Conservation (phyloP, 2,888 invertebrate genomes). For the Leptopilina drosophilae region DNA sequence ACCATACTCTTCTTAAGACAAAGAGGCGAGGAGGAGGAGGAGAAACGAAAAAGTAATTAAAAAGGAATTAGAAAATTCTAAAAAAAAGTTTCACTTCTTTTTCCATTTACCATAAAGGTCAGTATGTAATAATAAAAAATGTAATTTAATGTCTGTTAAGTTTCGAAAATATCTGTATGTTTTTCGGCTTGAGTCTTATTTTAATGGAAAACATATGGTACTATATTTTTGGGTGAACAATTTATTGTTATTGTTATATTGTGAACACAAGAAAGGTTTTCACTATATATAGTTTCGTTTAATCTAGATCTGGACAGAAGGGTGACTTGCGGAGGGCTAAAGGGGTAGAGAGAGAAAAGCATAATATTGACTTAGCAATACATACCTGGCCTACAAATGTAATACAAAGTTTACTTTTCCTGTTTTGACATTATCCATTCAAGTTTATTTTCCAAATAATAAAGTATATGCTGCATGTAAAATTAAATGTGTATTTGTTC, state of each 20-base stretch:
- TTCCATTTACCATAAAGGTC: not conserved
- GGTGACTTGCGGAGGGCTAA: constrained; percentile 1
- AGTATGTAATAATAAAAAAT: not conserved
- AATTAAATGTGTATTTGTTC: not conserved
- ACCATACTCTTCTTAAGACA: constrained; percentile 44
- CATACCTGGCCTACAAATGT: constrained; percentile 9
- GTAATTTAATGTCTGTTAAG: too few species aligned
- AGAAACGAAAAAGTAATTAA: constrained; percentile 8
- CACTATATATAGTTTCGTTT: not conserved
- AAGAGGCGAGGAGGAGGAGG: not conserved
- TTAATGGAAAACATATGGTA: not conserved
- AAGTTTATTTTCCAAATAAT: constrained; percentile 2
- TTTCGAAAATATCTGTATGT: too few species aligned
- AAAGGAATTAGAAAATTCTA: constrained; percentile 9
- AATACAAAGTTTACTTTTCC: constrained; percentile 6
- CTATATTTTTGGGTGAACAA: too few species aligned
- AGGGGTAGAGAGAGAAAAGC: not conserved
- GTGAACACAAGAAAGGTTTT: not conserved
- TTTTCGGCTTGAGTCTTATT: not conserved
- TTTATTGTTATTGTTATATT: not conserved
- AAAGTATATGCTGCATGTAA: not conserved
- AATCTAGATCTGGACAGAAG: not conserved
- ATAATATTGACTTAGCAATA: constrained; percentile 16
- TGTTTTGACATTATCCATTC: constrained; percentile 4
- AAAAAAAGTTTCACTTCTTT: not conserved